A percentile compares a stretch with the other conserved stretches of the same genome.
phyloP scores from a whole-genome alignment of 1,140 invertebrate species.

The Pseudobourletiella spinata region DNA sequence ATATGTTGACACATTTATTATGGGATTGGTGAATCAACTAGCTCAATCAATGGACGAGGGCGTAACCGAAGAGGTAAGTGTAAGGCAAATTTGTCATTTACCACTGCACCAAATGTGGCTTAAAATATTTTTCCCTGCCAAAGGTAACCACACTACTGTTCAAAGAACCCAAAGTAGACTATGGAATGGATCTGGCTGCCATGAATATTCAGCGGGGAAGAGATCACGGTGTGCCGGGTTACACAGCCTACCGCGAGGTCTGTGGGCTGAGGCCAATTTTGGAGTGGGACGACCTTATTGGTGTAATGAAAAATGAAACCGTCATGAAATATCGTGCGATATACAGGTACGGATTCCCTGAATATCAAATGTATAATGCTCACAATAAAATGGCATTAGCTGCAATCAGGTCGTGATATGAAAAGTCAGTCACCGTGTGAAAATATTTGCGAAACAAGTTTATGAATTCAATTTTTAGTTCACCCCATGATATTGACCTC shows the following conservation, averaged over 20 bases:
- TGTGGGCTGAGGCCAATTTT: slow-evolving; percentile 27
- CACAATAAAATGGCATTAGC: no score
- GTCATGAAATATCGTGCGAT: slow-evolving; percentile 22
- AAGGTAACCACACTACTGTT: slow-evolving; percentile 44
- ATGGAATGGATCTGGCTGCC: slow-evolving; percentile 45
- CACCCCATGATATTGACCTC: slow-evolving; percentile 44
- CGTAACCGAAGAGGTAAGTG: slow-evolving; percentile 70
- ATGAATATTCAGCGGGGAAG: slow-evolving; percentile 46
- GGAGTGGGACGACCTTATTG: slow-evolving; percentile 35
- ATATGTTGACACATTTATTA: slow-evolving; percentile 80
- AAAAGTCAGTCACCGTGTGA: no score
- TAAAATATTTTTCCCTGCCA: neutral
- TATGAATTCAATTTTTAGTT: slow-evolving; percentile 23
- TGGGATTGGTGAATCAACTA: slow-evolving; percentile 88
- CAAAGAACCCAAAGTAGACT: slow-evolving; percentile 39
- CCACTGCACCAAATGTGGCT: no score
- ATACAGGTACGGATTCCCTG: slow-evolving; percentile 15
- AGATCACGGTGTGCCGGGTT: slow-evolving; percentile 44
- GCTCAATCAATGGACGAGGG: slow-evolving; percentile 91
- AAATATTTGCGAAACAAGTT: no score
- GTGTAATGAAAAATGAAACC: slow-evolving; percentile 55
- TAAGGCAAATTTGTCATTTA: no score
- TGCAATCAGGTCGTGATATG: no score
- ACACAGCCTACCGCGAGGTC: slow-evolving; percentile 21
- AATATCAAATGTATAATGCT: no score